Evolutionary conservation across 2,113 vertebrate species (phyloP).

Genomic region (Eolophus roseicapilla): DNA sequence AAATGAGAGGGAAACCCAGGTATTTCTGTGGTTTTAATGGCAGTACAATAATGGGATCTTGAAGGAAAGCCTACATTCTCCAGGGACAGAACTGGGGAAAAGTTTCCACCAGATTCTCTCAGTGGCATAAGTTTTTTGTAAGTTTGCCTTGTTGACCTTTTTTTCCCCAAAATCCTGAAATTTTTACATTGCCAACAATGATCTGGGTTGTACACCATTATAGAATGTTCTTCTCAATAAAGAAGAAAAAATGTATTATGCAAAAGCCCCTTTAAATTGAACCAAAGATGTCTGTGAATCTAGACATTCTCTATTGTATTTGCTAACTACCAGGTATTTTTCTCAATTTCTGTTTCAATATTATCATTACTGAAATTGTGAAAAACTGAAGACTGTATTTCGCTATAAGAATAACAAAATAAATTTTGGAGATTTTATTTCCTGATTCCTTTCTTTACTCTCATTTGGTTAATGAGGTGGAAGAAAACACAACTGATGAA

Average conservation of each 20-base stretch:
- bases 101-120: not conserved
- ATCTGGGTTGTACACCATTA: not conserved
- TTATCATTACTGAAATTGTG: not conserved
- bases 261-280: not conserved
- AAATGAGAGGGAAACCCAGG: not conserved
- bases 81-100: not conserved
- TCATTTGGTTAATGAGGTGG: not conserved
- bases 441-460: not conserved
- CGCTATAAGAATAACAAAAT: not conserved
- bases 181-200: not conserved
- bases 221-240: not conserved
- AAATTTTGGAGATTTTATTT: not conserved
- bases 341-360: not conserved
- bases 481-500: not conserved
- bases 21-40: not conserved
- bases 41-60: not conserved
- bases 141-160: not conserved
- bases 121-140: not conserved
- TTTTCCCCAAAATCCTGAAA: accelerated
- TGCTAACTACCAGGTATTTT: not conserved
- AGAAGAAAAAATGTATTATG: not conserved
- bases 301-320: not conserved
- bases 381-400: not conserved
- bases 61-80: not conserved
- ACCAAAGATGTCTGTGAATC: not conserved